These are phyloP conservation scores for Rhynchopsitta pachyrhyncha DNA, from an alignment of 2,113 vertebrate genomes.

Conservation along the genomic window DNA sequence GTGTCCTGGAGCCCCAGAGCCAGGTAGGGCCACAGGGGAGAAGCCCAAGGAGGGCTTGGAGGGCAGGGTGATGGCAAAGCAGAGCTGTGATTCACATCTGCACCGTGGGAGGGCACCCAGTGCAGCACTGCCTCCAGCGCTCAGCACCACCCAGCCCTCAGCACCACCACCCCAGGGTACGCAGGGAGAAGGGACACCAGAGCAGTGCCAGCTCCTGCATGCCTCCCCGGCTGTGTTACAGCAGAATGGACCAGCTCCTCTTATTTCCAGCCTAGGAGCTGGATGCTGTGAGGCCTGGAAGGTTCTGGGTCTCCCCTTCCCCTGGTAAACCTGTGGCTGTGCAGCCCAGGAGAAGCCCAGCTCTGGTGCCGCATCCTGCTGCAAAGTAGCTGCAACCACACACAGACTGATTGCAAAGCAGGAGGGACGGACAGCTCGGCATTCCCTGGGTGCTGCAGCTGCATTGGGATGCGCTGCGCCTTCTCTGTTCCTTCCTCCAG, in stretches of 20 bases:
- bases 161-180: background rate
- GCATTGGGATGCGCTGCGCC: background rate
- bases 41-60: background rate
- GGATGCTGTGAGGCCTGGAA: background rate
- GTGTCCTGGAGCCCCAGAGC: fast-evolving
- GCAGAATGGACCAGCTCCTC: background rate
- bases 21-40: fast-evolving
- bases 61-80: background rate
- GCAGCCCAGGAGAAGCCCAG: background rate
- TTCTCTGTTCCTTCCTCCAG: background rate
- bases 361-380: background rate
- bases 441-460: background rate
- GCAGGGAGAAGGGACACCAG: background rate
- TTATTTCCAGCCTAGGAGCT: background rate
- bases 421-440: background rate
- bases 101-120: constrained; percentile 25
- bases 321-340: background rate
- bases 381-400: fast-evolving
- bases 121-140: background rate
- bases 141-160: background rate
- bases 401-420: background rate
- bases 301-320: background rate
- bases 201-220: fast-evolving
- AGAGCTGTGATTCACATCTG: background rate
- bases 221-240: fast-evolving